Base-by-base conservation (phyloP, 1,140 invertebrate genomes). In the Leptopilina clavipes region DNA sequence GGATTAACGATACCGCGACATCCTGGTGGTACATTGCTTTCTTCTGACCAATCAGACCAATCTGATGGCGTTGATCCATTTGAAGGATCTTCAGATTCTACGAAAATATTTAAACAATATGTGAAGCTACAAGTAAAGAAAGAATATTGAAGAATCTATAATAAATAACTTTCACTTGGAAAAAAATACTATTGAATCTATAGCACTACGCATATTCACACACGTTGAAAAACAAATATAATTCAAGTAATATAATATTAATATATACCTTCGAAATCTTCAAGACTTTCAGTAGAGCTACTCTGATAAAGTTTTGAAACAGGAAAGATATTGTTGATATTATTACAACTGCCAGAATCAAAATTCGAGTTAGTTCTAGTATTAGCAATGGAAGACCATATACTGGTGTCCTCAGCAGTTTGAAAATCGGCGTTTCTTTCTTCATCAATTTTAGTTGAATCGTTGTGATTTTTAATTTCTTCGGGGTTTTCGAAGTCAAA, bases 1-100 rank as follows among this genome's bases (percentile, higher is more conserved):
- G 94, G 94, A 88, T 95, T 95, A 79, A 95, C 93, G 75, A 95
- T 95, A 56, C 94, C 94, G 78, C 94, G 91, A 31, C 86, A 88
- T 56, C 84, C 81, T 7, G 83, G 71, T 0, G 86, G 86, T 0
- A 86, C 73, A 65, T 87, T 90, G 18, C 82, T 87, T 44, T 91
- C 90, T 73, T 90, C 90, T 14, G 89, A 90, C 86, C 89, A 90
- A 59, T 90, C 90, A 3, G 89, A 90, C 82, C 87, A 90, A 65
- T 90, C 90, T 31, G 88, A 88, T 14, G 87, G 86, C 18, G 87
- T 83, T 31, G 59, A 37, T 19, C 37, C 44, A n/a, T 44, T 19
- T 52, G 19, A 25, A 45, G 12, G 17, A 22, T 44, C 10, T 70
- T 48, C 19, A 77, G 73, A 7, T 89, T 86, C 74, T 84, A 84